phyloP scores from a whole-genome alignment of 2,113 vertebrate genomes.

The Pardalotus punctatus region DNA sequence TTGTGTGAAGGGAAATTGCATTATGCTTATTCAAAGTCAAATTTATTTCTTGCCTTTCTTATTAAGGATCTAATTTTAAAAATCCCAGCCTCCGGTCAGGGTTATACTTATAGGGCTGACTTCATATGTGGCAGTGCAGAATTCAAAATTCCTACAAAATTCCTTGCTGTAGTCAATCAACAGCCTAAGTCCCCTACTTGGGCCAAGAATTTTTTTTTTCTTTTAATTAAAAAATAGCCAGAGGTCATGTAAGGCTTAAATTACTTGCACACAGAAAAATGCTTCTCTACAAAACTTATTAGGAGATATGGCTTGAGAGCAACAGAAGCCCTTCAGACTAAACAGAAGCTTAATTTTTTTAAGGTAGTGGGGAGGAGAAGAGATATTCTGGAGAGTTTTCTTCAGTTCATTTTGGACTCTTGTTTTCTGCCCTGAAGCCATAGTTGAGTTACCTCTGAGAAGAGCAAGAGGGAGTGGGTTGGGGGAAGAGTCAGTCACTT shows the following conservation, averaged over 20 bases:
- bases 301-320: conserved; percentile 31
- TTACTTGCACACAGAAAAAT: not conserved
- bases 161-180: conserved; percentile 11
- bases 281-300: conserved; percentile 49
- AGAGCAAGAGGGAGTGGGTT: not conserved
- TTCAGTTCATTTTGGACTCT: not conserved
- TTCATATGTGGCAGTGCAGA: not conserved
- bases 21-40: conserved; percentile 52
- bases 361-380: not conserved
- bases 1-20: conserved; percentile 39
- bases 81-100: conserved; percentile 32
- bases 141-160: conserved; percentile 22
- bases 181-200: not conserved
- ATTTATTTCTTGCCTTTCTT: conserved; percentile 28
- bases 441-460: not conserved
- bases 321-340: conserved; percentile 36
- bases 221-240: conserved; percentile 49
- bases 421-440: not conserved
- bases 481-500: not conserved
- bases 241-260: not conserved
- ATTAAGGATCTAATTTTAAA: conserved; percentile 34
- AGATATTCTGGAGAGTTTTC: not conserved
- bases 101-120: conserved; percentile 21
- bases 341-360: conserved; percentile 23
- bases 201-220: conserved; percentile 16